Conservation (phyloP, 2,888 invertebrate genomes). For the Dasypogon diadema region DNA sequence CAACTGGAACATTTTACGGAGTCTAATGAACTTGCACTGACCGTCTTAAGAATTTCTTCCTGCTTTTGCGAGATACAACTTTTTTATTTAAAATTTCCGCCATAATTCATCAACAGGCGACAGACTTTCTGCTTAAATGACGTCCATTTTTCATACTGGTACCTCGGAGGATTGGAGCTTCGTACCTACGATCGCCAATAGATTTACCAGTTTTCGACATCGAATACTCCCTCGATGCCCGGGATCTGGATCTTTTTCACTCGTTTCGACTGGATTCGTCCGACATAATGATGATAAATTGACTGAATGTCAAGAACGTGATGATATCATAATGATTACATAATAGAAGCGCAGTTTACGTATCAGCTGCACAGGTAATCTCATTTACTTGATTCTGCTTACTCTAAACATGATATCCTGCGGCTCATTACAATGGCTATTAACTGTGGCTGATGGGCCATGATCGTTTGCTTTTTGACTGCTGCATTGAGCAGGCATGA, state of each 20-base stretch:
- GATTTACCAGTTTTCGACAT: slow-evolving; percentile 6
- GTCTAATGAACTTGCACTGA: slow-evolving; percentile 34
- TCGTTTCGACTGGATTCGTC: slow-evolving; percentile 61
- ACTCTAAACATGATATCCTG: slow-evolving; percentile 56
- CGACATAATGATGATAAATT: slow-evolving; percentile 66
- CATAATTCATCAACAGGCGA: slow-evolving; percentile 45
- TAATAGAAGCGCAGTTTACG: slow-evolving; percentile 45
- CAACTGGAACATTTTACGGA: slow-evolving; percentile 24
- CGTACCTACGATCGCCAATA: neutral
- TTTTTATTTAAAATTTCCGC: slow-evolving; percentile 26
- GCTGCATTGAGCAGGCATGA: slow-evolving; percentile 7
- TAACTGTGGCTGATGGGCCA: slow-evolving; percentile 50
- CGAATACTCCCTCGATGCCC: slow-evolving; percentile 2
- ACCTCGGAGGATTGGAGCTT: neutral
- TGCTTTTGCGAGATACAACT: neutral
- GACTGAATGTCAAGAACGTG: slow-evolving; percentile 67
- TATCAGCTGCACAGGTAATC: slow-evolving; percentile 48
- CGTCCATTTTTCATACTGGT: slow-evolving; percentile 35
- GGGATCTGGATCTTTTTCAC: slow-evolving; percentile 52
- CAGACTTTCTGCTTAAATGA: slow-evolving; percentile 20
- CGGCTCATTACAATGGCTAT: slow-evolving; percentile 55
- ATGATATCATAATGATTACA: slow-evolving; percentile 67
- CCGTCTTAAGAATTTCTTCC: slow-evolving; percentile 28
- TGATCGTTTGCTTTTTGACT: slow-evolving; percentile 41
- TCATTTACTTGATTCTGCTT: slow-evolving; percentile 52